Conservation (phyloP, 2,113 vertebrate genomes). For the Romanogobio albipinnatus region DNA sequence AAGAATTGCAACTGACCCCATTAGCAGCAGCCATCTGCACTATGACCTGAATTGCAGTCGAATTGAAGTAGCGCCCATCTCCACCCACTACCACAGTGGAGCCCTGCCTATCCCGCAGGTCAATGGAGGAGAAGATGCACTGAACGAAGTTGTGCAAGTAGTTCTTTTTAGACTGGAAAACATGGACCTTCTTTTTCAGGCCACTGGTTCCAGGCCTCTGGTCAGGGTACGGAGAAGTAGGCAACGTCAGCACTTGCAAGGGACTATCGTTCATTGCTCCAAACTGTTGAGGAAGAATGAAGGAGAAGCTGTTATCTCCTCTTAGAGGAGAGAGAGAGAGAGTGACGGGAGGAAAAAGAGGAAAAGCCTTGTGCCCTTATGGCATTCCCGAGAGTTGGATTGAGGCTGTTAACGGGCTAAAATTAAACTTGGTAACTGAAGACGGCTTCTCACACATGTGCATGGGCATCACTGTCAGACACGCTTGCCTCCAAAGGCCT, state of each 20-base stretch:
- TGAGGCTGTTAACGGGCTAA: constrained; percentile 67
- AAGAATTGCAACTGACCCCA: constrained; percentile 86
- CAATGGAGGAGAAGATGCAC: constrained; percentile 93
- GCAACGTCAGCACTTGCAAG: constrained; percentile 85
- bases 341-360: constrained; percentile 55
- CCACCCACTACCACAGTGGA: constrained; percentile 92
- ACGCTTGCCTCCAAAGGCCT: constrained; percentile 50
- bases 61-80: constrained; percentile 95
- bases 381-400: constrained; percentile 64
- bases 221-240: constrained; percentile 87
- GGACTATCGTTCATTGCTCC: constrained; percentile 83
- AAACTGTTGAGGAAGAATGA: constrained; percentile 55
- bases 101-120: constrained; percentile 93
- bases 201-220: constrained; percentile 88
- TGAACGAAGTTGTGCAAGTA: constrained; percentile 97
- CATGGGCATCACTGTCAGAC: constrained; percentile 85
- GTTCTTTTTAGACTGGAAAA: constrained; percentile 86
- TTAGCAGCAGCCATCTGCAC: constrained; percentile 98
- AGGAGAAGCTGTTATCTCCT: constrained; percentile 63
- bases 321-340: constrained; percentile 52
- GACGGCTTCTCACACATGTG: constrained; percentile 78
- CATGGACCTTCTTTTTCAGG: constrained; percentile 84
- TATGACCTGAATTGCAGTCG: constrained; percentile 85
- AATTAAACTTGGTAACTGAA: constrained; percentile 84
- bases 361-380: constrained; percentile 51